These are phyloP conservation scores for Tragulus kanchil DNA, from an alignment of 2,113 vertebrate genomes.

Conservation along the genomic window DNA sequence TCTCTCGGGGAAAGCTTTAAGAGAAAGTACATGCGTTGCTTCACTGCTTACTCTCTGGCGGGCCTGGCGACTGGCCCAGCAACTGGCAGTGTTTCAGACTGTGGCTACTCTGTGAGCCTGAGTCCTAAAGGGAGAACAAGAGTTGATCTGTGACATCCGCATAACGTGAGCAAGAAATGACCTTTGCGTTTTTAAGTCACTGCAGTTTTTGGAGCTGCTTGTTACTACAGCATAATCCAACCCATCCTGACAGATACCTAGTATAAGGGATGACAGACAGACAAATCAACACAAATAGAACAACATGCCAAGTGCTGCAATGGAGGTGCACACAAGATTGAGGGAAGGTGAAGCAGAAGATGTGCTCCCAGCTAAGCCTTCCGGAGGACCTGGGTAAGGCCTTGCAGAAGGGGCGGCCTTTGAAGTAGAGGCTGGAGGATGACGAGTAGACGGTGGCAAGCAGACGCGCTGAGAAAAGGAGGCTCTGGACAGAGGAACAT, in stretches of 20 bases:
- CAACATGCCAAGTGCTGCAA: not conserved
- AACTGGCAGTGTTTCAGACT: not conserved
- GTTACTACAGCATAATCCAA: not conserved
- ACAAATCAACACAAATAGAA: not conserved
- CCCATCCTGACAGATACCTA: not conserved
- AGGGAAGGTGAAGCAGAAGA: not conserved
- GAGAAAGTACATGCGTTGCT: not conserved
- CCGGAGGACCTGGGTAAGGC: not conserved
- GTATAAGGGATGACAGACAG: not conserved
- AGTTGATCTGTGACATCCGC: not conserved
- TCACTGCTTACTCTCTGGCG: not conserved
- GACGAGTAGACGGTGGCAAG: not conserved
- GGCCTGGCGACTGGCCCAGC: not conserved
- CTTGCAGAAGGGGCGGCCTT: not conserved
- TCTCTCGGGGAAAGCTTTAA: not conserved
- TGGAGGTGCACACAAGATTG: not conserved
- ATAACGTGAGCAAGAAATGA: not conserved
- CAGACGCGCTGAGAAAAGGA: not conserved
- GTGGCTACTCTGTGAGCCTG: not conserved
- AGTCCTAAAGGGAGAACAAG: conserved; percentile 7
- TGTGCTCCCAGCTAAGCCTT: not conserved
- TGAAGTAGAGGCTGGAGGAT: not conserved
- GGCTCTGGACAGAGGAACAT: not conserved
- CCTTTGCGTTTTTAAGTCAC: not conserved
- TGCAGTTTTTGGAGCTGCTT: not conserved